phyloP scores from a whole-genome alignment of 2,113 vertebrate species.

The Danionella cerebrum region DNA sequence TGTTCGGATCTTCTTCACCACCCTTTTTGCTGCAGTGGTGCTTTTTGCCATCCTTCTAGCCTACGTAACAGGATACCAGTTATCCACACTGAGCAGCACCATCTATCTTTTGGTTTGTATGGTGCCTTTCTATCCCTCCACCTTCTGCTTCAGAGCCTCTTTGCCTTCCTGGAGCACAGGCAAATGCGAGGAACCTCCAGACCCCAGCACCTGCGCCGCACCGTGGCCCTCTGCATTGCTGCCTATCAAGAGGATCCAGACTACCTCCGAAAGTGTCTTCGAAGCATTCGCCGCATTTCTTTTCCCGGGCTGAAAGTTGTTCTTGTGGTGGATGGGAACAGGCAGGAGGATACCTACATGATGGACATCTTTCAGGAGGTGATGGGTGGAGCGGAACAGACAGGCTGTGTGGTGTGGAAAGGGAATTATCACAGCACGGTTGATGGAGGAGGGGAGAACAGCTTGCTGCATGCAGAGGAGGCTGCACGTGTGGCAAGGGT shows the following conservation, averaged over 20 bases:
- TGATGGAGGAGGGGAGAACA: slow-evolving; percentile 46
- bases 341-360: slow-evolving; percentile 90
- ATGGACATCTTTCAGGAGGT: slow-evolving; percentile 95
- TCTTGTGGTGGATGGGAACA: slow-evolving; percentile 93
- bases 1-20: slow-evolving; percentile 82
- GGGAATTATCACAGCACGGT: slow-evolving; percentile 91
- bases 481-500: slow-evolving; percentile 64
- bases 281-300: slow-evolving; percentile 80
- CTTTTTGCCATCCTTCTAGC: slow-evolving; percentile 90
- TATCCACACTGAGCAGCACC: slow-evolving; percentile 97
- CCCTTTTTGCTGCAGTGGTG: slow-evolving; percentile 86
- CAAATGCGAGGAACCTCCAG: slow-evolving; percentile 71
- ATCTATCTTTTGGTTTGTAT: slow-evolving; percentile 95
- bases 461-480: slow-evolving; percentile 56
- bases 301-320: slow-evolving; percentile 89
- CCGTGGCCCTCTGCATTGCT: slow-evolving; percentile 89
- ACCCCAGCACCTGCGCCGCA: slow-evolving; percentile 61
- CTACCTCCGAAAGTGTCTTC: slow-evolving; percentile 91
- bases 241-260: slow-evolving; percentile 95
- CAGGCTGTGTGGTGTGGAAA: slow-evolving; percentile 81
- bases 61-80: slow-evolving; percentile 96
- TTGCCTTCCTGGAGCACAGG: slow-evolving; percentile 92
- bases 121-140: slow-evolving; percentile 93
- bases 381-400: slow-evolving; percentile 74
- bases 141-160: slow-evolving; percentile 91